Evolutionary conservation across 1,140 invertebrate species (phyloP).

Genomic region (Trachymyrmex septentrionalis): DNA sequence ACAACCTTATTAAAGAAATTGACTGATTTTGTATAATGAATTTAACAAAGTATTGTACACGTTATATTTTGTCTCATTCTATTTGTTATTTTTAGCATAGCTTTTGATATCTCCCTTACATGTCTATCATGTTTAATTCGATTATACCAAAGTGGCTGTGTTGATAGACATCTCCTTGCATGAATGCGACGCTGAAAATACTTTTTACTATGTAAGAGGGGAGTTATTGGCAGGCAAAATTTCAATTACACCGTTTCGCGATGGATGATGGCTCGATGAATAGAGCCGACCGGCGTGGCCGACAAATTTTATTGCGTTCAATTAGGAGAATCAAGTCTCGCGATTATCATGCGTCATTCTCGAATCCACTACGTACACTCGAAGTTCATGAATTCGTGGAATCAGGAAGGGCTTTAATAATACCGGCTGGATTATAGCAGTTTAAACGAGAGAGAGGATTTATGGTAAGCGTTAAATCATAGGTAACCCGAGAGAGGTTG

Average conservation of each 20-base stretch:
- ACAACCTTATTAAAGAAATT: too few relatives aligned
- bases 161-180: constrained; percentile 17
- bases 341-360: constrained; percentile 3
- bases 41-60: background rate
- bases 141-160: constrained; percentile 7
- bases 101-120: constrained; percentile 18
- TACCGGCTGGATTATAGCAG: constrained; percentile 26
- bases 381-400: background rate
- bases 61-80: background rate
- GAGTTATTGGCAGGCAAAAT: constrained; percentile 2
- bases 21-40: background rate
- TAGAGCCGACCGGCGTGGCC: background rate
- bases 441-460: background rate
- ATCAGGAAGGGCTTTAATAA: constrained; percentile 19
- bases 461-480: background rate
- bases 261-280: constrained; percentile 34
- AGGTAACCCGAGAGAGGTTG: background rate
- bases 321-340: constrained; percentile 59
- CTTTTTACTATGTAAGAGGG: constrained; percentile 4
- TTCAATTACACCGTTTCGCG: constrained; percentile 26
- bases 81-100: background rate
- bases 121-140: background rate
- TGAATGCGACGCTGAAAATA: constrained; percentile 17
- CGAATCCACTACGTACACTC: background rate
- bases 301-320: constrained; percentile 68